A percentile compares a stretch with the other conserved stretches of the same genome.
Evolutionary conservation across 2,797 vertebrate species (phyloP).

Genomic region (Meda fulgida): DNA sequence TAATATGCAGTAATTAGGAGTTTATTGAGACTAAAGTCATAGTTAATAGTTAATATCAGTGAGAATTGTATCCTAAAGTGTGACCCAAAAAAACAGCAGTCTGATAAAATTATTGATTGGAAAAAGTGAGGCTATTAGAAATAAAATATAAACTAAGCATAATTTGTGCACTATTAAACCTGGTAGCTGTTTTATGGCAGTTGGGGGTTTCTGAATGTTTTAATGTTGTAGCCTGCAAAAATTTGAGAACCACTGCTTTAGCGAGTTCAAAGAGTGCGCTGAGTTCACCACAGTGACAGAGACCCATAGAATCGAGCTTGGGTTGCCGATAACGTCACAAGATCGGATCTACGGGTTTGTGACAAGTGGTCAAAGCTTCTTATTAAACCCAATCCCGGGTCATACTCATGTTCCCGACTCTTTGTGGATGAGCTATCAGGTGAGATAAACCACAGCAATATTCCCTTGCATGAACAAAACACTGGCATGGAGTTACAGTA

Average conservation of each 20-base stretch:
- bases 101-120: neutral
- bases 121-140: neutral
- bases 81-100: neutral
- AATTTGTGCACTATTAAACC: neutral
- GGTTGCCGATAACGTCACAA: slow-evolving; percentile 92
- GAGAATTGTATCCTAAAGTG: no score
- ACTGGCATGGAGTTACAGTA: neutral
- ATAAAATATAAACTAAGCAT: neutral
- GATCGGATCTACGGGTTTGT: slow-evolving; percentile 99
- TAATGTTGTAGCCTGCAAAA: neutral
- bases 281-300: slow-evolving; percentile 92
- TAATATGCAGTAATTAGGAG: no score
- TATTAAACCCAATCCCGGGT: slow-evolving; percentile 7
- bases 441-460: slow-evolving; percentile 24
- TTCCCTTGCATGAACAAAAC: slow-evolving; percentile 13
- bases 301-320: slow-evolving; percentile 99
- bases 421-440: slow-evolving; percentile 6
- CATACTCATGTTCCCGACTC: slow-evolving; percentile 4
- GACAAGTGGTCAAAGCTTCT: slow-evolving; percentile 82
- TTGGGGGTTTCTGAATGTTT: neutral
- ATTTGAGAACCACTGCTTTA: neutral
- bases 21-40: no score
- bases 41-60: no score
- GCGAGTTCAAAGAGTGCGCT: slow-evolving; percentile 48
- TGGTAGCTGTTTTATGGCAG: neutral